Evolutionary conservation across 2,888 invertebrate species (phyloP), one percentile per base, ranked within the genome.

Genomic region (Apocheima hispidaria): DNA sequence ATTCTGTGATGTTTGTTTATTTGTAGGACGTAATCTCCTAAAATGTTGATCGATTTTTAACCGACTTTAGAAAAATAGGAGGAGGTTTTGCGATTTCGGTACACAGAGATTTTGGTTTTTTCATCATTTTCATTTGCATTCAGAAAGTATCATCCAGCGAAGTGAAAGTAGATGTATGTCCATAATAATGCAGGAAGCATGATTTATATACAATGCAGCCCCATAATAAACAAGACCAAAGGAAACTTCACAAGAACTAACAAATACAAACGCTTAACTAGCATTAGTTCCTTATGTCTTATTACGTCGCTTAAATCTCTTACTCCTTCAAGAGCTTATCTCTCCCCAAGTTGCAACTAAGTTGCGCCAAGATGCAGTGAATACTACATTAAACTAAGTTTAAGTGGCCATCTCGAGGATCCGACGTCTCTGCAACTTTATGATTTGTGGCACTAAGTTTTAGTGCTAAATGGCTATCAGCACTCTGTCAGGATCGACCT

Each of bases 361-460:
- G 73, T 82, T 80, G 65, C 66, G 57, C 55, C 60, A 73, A 77
- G 73, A 80, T 76, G 77, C 77, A 69, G 67, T 74, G 72, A 74
- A 74, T 75, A 76, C 73, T 75, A 75, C 73, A 76, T 79, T 78
- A 78, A 81, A 82, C 78, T 76, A 70, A 80, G 62, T 80, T 81
- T 68, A 78, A 83, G 78, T 79, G 78, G 74, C 78, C 77, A 78
- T 81, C 81, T 74, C 61, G 70, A 46, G 67, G 70, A 71, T 67
- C 71, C 66, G 66, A 70, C 68, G 72, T 60, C 58, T 55, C 68
- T 68, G 69, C 66, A 79, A 84, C 79, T 84, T 81, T 78, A 81
- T 83, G 84, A 84, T 83, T 84, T 83, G 83, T 81, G 70, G 50
- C 73, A 63, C 68, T 60, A 76, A 74, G 64, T 81, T 79, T 68